A percentile compares a stretch with the other conserved stretches of the same genome.
Evolutionary conservation across 1,140 invertebrate genomes (phyloP).

Genomic region (Chelonus insularis): DNA sequence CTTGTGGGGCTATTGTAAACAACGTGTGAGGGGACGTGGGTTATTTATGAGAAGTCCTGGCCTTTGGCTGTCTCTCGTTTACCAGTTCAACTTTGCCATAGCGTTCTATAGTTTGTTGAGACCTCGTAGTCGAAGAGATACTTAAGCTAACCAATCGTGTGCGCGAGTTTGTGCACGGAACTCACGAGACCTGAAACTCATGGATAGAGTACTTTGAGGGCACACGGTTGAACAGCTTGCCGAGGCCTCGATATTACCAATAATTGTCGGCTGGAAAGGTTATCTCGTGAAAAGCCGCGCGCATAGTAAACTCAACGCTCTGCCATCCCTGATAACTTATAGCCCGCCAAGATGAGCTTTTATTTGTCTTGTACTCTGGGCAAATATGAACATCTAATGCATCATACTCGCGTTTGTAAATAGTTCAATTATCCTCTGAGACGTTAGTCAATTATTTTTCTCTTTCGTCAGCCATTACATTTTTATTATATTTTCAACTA

Average conservation of each 20-base stretch:
- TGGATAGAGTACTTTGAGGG: constrained; percentile 9
- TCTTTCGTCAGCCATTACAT: too few relatives aligned
- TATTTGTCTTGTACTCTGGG: constrained; percentile 22
- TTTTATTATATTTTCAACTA: too few relatives aligned
- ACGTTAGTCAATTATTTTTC: not conserved
- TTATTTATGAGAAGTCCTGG: constrained; percentile 32
- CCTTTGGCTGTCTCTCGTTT: constrained; percentile 24
- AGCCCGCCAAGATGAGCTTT: constrained; percentile 28
- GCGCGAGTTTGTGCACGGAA: constrained; percentile 29
- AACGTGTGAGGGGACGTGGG: constrained; percentile 29
- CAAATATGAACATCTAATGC: not conserved
- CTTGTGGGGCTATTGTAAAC: constrained; percentile 38
- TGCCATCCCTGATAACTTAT: constrained; percentile 44
- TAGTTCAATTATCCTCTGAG: not conserved
- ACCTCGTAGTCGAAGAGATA: constrained; percentile 19
- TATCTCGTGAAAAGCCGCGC: constrained; percentile 45
- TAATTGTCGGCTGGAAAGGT: constrained; percentile 54
- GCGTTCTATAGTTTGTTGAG: not conserved
- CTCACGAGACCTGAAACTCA: constrained; percentile 9
- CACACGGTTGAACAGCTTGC: constrained; percentile 23
- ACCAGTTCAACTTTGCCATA: constrained; percentile 2
- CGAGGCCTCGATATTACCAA: constrained; percentile 50
- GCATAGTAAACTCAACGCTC: constrained; percentile 41
- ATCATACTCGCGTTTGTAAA: not conserved
- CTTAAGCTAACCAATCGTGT: constrained; percentile 37